These are phyloP conservation scores for Nyctalus aviator DNA, from an alignment of 2,797 vertebrate species.

Conservation along the genomic window DNA sequence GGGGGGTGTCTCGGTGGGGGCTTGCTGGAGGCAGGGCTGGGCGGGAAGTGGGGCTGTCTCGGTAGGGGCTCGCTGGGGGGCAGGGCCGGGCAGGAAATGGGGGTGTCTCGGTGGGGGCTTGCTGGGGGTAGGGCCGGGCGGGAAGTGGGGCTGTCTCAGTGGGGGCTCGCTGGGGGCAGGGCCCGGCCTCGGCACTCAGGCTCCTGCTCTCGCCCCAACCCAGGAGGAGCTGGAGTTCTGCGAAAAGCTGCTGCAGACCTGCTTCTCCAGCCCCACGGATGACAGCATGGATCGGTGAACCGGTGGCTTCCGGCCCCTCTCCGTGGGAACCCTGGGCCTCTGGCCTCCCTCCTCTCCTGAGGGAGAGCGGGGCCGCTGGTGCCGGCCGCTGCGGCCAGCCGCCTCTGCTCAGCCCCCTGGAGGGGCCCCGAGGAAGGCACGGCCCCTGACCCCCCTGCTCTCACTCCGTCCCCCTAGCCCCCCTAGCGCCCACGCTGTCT, in stretches of 20 bases:
- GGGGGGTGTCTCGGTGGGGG: no score
- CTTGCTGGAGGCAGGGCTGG: no score
- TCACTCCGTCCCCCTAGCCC: neutral
- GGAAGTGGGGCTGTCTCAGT: no score
- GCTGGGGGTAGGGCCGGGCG: no score
- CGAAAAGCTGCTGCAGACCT: conserved; percentile 87
- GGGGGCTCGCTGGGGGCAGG: neutral
- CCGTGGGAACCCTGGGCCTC: neutral
- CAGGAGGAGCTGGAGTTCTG: conserved; percentile 95
- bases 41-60: accelerated
- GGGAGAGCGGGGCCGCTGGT: neutral
- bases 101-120: no score
- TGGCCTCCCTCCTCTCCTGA: conserved; percentile 42
- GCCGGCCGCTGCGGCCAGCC: neutral
- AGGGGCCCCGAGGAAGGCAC: neutral
- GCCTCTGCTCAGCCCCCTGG: neutral
- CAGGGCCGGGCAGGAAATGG: neutral
- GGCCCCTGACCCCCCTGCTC: neutral
- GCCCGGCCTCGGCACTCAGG: neutral
- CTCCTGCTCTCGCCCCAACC: neutral
- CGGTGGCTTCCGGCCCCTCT: neutral
- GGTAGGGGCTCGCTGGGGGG: neutral
- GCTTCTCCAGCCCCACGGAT: conserved; percentile 90
- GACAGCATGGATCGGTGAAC: conserved; percentile 93
- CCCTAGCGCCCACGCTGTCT: neutral